Evolutionary conservation across 35 echinoderm and acorn worm genomes (phyloP), one percentile per base, ranked within the genome.

Genomic region (Apostichopus japonicus): DNA sequence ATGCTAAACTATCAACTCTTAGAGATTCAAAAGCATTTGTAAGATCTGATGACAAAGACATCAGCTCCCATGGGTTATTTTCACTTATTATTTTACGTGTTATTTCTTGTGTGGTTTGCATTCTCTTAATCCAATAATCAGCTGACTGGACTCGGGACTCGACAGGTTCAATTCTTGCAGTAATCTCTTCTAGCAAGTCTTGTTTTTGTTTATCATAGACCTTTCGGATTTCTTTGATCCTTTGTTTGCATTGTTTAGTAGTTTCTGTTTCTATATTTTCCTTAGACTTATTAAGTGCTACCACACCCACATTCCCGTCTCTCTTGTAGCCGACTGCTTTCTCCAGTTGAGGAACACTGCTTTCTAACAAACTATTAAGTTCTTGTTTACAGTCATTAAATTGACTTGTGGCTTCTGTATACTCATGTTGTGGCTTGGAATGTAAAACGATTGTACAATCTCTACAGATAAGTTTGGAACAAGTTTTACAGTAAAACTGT

Each of bases 401-500:
- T 21, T 72, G 11, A 10, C 23, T 90, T 52, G 22, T 8, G 5
- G 65, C 87, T 1, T 90, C 87, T 23, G 27, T 24, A 10, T 57
- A n/a, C n/a, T n/a, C n/a, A n/a, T n/a, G n/a, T n/a, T n/a, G n/a
- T n/a, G n/a, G n/a, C n/a, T n/a, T n/a, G n/a, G n/a, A n/a, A n/a
- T n/a, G n/a, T n/a, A n/a, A n/a, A n/a, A n/a, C n/a, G n/a, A n/a
- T n/a, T n/a, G n/a, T n/a, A n/a, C n/a, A n/a, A n/a, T n/a, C n/a
- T n/a, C n/a, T n/a, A n/a, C n/a, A n/a, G n/a, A n/a, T 90, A 0
- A 73, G 65, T 25, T 90, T 70, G 4, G 59, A 44, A 21, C 87
- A 90, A 13, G 87, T 73, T 72, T 90, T 76, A 21, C 87, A 90
- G 53, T 90, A 90, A 53, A 90, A 90, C 0, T 55, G 21, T 76